Conservation (phyloP, 2,888 invertebrate species). For the Sinohyriopsis cumingii region DNA sequence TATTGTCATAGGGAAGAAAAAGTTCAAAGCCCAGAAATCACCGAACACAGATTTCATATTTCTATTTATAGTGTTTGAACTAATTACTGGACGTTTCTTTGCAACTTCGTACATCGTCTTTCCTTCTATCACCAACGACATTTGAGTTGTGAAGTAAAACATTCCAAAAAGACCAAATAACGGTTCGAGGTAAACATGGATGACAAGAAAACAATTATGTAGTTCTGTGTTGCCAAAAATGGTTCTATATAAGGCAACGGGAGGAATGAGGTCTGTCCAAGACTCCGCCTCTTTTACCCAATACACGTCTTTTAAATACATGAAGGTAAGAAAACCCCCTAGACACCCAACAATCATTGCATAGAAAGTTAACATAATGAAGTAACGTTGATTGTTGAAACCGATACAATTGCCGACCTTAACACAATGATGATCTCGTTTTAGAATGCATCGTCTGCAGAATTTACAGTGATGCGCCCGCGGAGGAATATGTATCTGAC, state of each 20-base stretch:
- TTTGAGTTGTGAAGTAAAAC: conserved; percentile 40
- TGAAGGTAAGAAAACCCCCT: conserved; percentile 38
- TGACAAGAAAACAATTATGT: conserved; percentile 36
- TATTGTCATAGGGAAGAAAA: conserved; percentile 52
- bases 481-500: conserved; percentile 52
- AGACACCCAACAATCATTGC: conserved; percentile 36
- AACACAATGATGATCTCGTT: conserved; percentile 66
- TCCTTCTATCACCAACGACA: conserved; percentile 35
- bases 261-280: conserved; percentile 43
- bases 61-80: conserved; percentile 27
- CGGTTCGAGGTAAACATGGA: conserved; percentile 36
- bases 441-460: conserved; percentile 61
- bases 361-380: conserved; percentile 53
- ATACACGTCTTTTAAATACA: conserved; percentile 38
- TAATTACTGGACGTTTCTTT: conserved; percentile 40
- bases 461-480: conserved; percentile 58
- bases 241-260: conserved; percentile 33
- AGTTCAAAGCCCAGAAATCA: conserved; percentile 55
- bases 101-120: conserved; percentile 48
- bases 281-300: conserved; percentile 22
- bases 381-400: conserved; percentile 61
- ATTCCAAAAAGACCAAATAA: conserved; percentile 39
- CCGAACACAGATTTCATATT: conserved; percentile 57
- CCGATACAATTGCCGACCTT: conserved; percentile 60
- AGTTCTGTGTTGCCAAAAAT: conserved; percentile 27